Percentiles rank a stretch among this genome's conserved stretches.
phyloP scores from a whole-genome alignment of 2,888 invertebrate genomes.

The Agrochola lota region DNA sequence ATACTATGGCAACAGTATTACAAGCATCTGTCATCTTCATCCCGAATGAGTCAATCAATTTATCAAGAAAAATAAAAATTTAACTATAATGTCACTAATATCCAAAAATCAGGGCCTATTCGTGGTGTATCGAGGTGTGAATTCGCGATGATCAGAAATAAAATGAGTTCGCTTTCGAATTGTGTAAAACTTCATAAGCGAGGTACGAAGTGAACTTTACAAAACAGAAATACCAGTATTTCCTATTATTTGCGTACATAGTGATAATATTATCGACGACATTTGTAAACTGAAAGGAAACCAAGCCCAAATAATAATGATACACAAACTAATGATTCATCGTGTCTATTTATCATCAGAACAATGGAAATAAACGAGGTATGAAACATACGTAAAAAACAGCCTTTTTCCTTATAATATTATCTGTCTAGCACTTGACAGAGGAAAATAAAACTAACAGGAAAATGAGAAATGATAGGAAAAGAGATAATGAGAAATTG shows the following conservation, averaged over 20 bases:
- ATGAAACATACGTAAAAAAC: not conserved
- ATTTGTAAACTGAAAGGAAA: slow-evolving; percentile 3
- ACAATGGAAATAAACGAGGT: not conserved
- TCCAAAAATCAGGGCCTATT: too few relatives aligned
- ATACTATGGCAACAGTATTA: too few relatives aligned
- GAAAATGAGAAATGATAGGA: slow-evolving; percentile 33
- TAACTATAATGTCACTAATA: too few relatives aligned
- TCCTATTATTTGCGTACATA: not conserved
- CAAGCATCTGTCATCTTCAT: too few relatives aligned
- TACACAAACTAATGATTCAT: not conserved
- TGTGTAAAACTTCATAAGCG: not conserved
- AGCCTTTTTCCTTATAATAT: slow-evolving; percentile 16
- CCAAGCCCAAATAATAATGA: slow-evolving; percentile 25
- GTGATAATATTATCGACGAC: not conserved
- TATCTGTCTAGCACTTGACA: slow-evolving; percentile 35
- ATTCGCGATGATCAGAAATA: not conserved
- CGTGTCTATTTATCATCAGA: not conserved
- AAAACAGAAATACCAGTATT: not conserved
- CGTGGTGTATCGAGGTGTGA: too few relatives aligned
- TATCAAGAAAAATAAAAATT: too few relatives aligned
- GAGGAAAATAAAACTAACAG: slow-evolving; percentile 35
- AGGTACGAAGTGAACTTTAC: too few relatives aligned
- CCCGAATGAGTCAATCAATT: too few relatives aligned
- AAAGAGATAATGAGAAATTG: slow-evolving; percentile 35
- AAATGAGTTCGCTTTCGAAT: not conserved